Base-by-base conservation (phyloP, 2,888 invertebrate species). In the Acleris laterana region DNA sequence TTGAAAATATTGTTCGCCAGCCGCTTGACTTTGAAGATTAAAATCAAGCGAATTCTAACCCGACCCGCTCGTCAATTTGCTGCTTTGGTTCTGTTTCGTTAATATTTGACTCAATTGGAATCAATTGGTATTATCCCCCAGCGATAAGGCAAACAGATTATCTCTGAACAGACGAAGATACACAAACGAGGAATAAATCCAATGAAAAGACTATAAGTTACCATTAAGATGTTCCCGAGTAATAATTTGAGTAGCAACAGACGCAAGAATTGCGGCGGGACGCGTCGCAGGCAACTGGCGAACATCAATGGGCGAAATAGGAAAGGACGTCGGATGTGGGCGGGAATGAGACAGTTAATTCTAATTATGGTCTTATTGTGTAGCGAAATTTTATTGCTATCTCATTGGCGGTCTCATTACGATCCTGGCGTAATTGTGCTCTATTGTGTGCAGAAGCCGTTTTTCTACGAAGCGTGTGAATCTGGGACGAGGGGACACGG, bases 341-440 rank as follows among this genome's bases (percentile, higher is more conserved):
- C 76, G 88, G 83, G 84, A 84, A 86, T 80, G 89, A 89, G 87
- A 91, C 88, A 89, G 91, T 92, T 92, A 90, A 92, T 93, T 90
- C 88, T 91, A 93, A 93, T 92, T 90, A 91, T 83, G 82, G 78
- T 78, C 77, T 85, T 87, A 91, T 92, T 93, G 92, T 92, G 83
- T 78, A 83, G 80, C 85, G 81, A 87, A 88, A 88, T 90, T 92
- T 92, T 92, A 92, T 91, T 84, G 90, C 90, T 85, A 89, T 90
- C 92, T 90, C 91, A 91, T 92, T 90, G 89, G 85, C 81, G 76
- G 81, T 80, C 85, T 91, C 87, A 90, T 92, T 90, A 90, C 81
- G 78, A 70, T 72, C 71, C 70, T 74, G 70, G 73, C 80, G 89
- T 92, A 91, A 91, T 93, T 90, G 85, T 87, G 81, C 75, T 74